These are phyloP conservation scores for Drosophila falleni DNA, from an alignment of 2,888 invertebrate genomes.

Conservation along the genomic window DNA sequence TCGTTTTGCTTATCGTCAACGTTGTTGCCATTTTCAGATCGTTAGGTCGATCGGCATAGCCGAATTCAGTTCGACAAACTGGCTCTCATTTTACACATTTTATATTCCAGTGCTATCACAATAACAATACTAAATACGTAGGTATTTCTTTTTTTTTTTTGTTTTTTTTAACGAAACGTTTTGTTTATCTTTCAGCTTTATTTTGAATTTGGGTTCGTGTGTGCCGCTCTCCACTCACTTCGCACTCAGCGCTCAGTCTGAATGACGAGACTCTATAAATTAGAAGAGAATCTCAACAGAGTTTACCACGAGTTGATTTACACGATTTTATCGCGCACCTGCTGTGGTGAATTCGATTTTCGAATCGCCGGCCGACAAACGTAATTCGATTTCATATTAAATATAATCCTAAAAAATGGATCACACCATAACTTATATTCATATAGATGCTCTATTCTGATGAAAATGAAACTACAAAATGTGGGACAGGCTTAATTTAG, in stretches of 20 bases:
- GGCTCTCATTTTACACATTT: conserved; percentile 38
- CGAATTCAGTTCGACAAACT: conserved; percentile 53
- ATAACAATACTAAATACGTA: conserved; percentile 16
- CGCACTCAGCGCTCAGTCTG: conserved; percentile 36
- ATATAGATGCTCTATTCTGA: too few species aligned
- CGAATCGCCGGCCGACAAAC: conserved; percentile 7
- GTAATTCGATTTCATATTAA: background rate
- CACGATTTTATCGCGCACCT: conserved; percentile 13
- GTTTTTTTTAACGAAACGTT: conserved; percentile 14
- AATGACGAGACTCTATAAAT: conserved; percentile 14
- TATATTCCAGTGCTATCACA: conserved; percentile 42
- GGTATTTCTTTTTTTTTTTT: conserved; percentile 6
- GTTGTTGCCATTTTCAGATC: conserved; percentile 37
- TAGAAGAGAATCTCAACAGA: conserved; percentile 40
- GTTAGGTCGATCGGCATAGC: conserved; percentile 38
- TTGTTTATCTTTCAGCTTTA: conserved; percentile 49
- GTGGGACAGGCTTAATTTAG: background rate
- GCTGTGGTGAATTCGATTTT: conserved; percentile 35
- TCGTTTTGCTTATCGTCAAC: conserved; percentile 25
- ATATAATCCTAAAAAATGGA: too few species aligned
- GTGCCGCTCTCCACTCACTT: conserved; percentile 29
- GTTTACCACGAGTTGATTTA: conserved; percentile 39
- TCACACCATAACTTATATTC: too few species aligned
- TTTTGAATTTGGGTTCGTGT: conserved; percentile 21
- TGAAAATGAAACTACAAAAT: background rate